phyloP scores from a whole-genome alignment of 2,888 invertebrate species.

The Agrilus biguttatus region DNA sequence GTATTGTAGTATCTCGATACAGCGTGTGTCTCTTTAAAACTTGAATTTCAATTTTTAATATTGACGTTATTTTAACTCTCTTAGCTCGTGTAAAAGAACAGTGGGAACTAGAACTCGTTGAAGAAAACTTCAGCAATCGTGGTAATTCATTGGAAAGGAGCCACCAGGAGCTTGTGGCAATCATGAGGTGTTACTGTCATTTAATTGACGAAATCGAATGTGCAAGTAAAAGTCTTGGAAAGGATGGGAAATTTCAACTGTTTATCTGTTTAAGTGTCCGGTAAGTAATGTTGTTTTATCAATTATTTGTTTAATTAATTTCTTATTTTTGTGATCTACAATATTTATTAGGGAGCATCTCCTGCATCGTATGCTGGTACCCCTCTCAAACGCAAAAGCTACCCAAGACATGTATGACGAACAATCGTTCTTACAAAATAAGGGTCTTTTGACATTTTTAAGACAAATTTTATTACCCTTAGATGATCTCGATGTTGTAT shows the following conservation, averaged over 20 bases:
- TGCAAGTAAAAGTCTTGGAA: slow-evolving; percentile 77
- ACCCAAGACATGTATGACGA: slow-evolving; percentile 94
- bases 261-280: slow-evolving; percentile 88
- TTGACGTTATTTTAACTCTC: slow-evolving; percentile 22
- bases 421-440: slow-evolving; percentile 81
- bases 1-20: not conserved
- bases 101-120: slow-evolving; percentile 57
- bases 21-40: slow-evolving; percentile 5
- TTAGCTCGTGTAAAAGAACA: slow-evolving; percentile 67
- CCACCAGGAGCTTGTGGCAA: slow-evolving; percentile 40
- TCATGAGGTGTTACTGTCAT: slow-evolving; percentile 80
- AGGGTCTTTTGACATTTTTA: slow-evolving; percentile 73
- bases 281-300: slow-evolving; percentile 34
- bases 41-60: no score
- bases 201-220: slow-evolving; percentile 78
- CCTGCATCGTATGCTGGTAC: slow-evolving; percentile 80
- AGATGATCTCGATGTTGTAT: slow-evolving; percentile 74
- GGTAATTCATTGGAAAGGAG: slow-evolving; percentile 29
- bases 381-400: slow-evolving; percentile 78
- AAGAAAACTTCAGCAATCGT: slow-evolving; percentile 35
- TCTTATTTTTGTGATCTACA: not conserved
- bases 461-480: slow-evolving; percentile 82
- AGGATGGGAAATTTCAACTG: slow-evolving; percentile 95
- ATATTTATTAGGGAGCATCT: slow-evolving; percentile 58
- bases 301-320: not conserved